Percentiles rank a stretch among this genome's conserved stretches.
Evolutionary conservation across 2,888 invertebrate genomes (phyloP).

Genomic region (Drosophila tanythrix): DNA sequence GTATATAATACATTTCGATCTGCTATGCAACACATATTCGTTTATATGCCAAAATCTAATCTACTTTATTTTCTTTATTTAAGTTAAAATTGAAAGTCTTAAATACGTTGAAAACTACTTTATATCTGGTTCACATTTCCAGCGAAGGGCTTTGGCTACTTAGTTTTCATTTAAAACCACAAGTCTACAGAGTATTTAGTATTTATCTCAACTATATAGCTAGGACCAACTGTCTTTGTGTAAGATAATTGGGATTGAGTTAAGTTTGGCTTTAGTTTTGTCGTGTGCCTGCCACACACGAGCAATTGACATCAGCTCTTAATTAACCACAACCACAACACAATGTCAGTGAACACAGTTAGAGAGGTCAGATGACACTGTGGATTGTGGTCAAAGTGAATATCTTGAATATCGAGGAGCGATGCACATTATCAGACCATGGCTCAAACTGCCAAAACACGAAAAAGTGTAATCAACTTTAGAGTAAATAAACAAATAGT

Average conservation of each 20-base stretch:
- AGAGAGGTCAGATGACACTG: conserved; percentile 27
- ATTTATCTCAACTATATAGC: neutral
- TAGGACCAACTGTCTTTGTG: neutral
- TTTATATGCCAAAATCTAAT: neutral
- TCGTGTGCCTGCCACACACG: conserved; percentile 7
- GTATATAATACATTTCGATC: neutral
- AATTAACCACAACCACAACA: conserved; percentile 42
- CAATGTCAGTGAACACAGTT: conserved; percentile 18
- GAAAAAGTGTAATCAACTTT: neutral
- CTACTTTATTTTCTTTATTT: neutral
- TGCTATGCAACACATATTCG: neutral
- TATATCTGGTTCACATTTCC: neutral
- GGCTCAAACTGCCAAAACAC: neutral
- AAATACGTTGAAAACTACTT: neutral
- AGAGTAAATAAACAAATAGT: neutral
- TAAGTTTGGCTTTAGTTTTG: conserved; percentile 16
- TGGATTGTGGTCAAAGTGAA: neutral
- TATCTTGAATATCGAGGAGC: neutral
- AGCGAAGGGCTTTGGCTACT: neutral
- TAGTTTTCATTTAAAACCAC: neutral
- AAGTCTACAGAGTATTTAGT: neutral
- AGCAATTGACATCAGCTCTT: conserved; percentile 49
- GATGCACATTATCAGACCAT: neutral
- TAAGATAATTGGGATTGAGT: conserved; percentile 4
- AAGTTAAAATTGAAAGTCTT: neutral